Percentiles rank a stretch among this genome's conserved stretches.
Evolutionary conservation across 2,113 vertebrate species (phyloP).

Genomic region (Mustela nigripes): DNA sequence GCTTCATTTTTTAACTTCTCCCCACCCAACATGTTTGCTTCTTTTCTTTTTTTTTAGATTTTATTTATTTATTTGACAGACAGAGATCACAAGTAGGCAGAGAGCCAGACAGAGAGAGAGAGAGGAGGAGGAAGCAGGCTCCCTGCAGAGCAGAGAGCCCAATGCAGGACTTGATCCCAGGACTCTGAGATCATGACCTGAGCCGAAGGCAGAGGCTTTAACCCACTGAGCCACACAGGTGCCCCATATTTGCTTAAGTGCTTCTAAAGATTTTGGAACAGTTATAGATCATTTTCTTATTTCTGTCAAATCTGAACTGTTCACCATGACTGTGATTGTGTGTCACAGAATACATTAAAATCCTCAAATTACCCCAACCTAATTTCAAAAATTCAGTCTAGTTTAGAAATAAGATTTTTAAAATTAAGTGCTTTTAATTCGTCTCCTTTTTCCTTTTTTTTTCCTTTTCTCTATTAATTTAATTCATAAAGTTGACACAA

Average conservation of each 20-base stretch:
- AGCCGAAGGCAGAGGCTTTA: too few relatives aligned
- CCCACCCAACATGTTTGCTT: not conserved
- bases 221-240: too few relatives aligned
- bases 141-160: too few relatives aligned
- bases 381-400: not conserved
- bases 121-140: too few relatives aligned
- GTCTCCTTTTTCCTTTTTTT: not conserved
- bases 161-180: too few relatives aligned
- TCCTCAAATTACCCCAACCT: not conserved
- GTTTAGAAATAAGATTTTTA: not conserved
- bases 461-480: not conserved
- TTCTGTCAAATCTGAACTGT: not conserved
- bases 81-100: too few relatives aligned
- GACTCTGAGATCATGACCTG: too few relatives aligned
- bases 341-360: not conserved
- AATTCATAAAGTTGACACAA: not conserved
- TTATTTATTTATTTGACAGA: too few relatives aligned
- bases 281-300: not conserved
- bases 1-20: not conserved
- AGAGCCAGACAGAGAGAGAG: too few relatives aligned
- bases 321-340: not conserved
- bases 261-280: not conserved
- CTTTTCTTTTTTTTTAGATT: not conserved
- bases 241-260: not conserved
- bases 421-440: not conserved